Evolutionary conservation across 1,140 invertebrate genomes (phyloP), one percentile per base, ranked within the genome.

Genomic region (Arctopsyche grandis): DNA sequence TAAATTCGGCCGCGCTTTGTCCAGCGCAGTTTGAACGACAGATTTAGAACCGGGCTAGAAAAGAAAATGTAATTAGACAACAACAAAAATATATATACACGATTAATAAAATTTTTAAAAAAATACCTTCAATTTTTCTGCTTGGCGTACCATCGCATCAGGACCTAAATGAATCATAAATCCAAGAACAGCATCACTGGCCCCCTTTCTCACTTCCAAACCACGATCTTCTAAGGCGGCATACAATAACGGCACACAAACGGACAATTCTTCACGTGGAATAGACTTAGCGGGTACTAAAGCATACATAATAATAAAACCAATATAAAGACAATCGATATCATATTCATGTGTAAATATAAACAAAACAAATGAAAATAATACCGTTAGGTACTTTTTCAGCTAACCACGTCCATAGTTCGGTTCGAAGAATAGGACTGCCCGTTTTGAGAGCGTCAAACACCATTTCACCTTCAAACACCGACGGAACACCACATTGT

Each of bases 131-230:
- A 97, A 85, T 86, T 96, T 96, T 83, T 95, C 93, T 10, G 93
- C 90, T 48, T 93, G 92, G 78, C 93, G 93, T 4, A 91, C 86
- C 93, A 98, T 95, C 0, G 89, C 81, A 56, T 97, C 95, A 83
- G 94, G 98, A 5, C 96, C 95, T 0, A 97, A 86, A 87, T 98
- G 97, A 77, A 98, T 93, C 97, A 98, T 98, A 81, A 97, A 93
- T 7, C 96, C 96, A 24, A 98, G 85, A 21, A 98, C 91, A 63
- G 95, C 95, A 84, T 98, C 97, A 78, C 94, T 92, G 14, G 96
- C 94, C 84, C 94, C 95, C 85, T 96, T 97, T 14, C 97, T 89
- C 0, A 98, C 96, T 83, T 98, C 97, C 0, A 92, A 93, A 86
- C 94, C 96, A 52, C 97, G 91, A 89, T 99, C 97, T 85, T 98